Conservation (phyloP, 2,888 invertebrate species). For the Steromphala cineraria region DNA sequence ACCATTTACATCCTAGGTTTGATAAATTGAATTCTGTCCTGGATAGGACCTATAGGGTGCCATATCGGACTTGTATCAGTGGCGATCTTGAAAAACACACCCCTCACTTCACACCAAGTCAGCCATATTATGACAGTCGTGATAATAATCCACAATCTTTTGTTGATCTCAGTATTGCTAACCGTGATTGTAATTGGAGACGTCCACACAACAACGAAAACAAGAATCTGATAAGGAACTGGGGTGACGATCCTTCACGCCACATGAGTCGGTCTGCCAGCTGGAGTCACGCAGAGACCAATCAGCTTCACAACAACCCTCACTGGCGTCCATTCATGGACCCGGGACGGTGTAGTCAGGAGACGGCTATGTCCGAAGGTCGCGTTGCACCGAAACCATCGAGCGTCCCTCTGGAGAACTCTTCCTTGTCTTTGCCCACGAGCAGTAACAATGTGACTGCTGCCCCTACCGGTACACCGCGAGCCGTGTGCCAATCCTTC, state of each 20-base stretch:
- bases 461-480: no score
- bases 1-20: not conserved
- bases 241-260: not conserved
- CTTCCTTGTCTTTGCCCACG: no score
- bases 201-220: not conserved
- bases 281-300: no score
- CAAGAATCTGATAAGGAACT: not conserved
- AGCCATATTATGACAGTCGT: not conserved
- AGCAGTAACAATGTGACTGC: no score
- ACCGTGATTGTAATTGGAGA: not conserved
- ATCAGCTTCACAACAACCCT: not conserved
- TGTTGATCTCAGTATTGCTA: slow-evolving; percentile 5
- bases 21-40: not conserved
- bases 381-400: no score
- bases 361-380: no score
- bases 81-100: not conserved
- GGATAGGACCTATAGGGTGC: not conserved
- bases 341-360: not conserved
- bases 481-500: not conserved
- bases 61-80: not conserved
- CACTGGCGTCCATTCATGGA: slow-evolving; percentile 3
- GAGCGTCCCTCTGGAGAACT: no score
- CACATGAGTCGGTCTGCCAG: no score
- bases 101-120: not conserved
- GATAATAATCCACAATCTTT: not conserved